Percentiles rank a stretch among this genome's conserved stretches.
phyloP scores from a whole-genome alignment of 2,888 invertebrate genomes.

The Steinernema carpocapsae region DNA sequence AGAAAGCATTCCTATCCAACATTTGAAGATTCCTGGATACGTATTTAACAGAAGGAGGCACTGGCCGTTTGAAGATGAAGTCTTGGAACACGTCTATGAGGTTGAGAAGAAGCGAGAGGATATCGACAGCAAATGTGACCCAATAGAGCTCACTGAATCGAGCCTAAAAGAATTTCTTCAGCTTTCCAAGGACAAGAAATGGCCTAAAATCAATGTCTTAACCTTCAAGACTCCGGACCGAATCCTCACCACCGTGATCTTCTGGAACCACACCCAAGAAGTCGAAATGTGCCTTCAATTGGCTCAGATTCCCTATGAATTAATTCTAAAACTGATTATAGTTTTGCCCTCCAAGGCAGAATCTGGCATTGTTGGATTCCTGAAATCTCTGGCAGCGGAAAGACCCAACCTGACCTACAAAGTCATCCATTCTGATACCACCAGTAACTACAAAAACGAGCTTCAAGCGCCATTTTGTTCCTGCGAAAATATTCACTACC shows the following conservation, averaged over 20 bases:
- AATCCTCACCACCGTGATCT: too few species aligned
- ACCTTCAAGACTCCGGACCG: too few species aligned
- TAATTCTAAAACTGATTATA: too few species aligned
- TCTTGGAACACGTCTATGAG: not conserved
- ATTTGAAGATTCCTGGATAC: slow-evolving; percentile 32
- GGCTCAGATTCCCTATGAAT: too few species aligned
- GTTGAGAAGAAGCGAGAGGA: not conserved
- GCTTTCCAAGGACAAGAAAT: too few species aligned
- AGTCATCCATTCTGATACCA: slow-evolving; percentile 45
- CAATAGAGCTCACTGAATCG: too few species aligned
- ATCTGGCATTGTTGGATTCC: slow-evolving; percentile 47
- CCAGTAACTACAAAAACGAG: slow-evolving; percentile 45
- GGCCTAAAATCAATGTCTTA: too few species aligned
- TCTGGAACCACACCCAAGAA: too few species aligned
- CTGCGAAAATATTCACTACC: slow-evolving; percentile 48
- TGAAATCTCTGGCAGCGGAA: slow-evolving; percentile 51
- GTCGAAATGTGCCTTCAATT: too few species aligned
- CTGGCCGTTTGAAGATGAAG: slow-evolving; percentile 37
- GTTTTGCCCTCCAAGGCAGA: too few species aligned
- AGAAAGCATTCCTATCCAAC: not conserved
- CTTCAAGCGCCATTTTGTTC: slow-evolving; percentile 31
- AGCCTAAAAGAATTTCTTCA: too few species aligned
- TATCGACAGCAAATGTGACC: not conserved
- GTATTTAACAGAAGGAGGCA: slow-evolving; percentile 34
- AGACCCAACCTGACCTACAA: not conserved